A percentile compares a stretch with the other conserved stretches of the same genome.
Conservation (phyloP, 2,888 invertebrate genomes). For the Stenolophus ochropezus region DNA sequence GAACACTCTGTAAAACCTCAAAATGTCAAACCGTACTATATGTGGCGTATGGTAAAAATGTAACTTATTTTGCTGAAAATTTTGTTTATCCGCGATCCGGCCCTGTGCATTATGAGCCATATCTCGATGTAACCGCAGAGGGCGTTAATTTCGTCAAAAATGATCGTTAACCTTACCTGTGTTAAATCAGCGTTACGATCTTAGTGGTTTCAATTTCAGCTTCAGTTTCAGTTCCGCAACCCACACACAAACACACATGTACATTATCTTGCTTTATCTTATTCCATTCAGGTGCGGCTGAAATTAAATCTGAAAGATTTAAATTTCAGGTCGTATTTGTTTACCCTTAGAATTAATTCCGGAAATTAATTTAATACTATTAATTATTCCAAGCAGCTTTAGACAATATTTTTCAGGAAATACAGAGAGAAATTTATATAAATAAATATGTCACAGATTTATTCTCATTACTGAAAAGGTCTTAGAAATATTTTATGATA, state of each 20-base stretch:
- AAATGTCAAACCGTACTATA: too few relatives aligned
- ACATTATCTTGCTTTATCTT: constrained; percentile 12
- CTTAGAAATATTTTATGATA: too few relatives aligned
- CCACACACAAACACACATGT: neutral
- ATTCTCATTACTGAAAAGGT: too few relatives aligned
- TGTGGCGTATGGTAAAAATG: too few relatives aligned
- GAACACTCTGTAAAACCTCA: too few relatives aligned
- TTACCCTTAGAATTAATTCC: neutral
- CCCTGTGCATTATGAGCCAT: constrained; percentile 1
- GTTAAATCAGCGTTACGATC: constrained; percentile 40
- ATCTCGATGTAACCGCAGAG: constrained; percentile 23
- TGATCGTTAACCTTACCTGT: constrained; percentile 15
- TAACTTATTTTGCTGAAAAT: neutral
- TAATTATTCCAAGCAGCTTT: neutral
- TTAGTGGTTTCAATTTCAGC: constrained; percentile 16
- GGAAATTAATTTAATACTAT: neutral
- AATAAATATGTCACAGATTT: too few relatives aligned
- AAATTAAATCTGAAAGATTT: neutral
- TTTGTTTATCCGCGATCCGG: neutral
- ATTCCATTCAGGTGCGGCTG: constrained; percentile 7
- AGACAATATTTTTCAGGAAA: neutral
- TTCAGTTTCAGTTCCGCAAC: neutral
- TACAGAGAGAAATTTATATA: neutral
- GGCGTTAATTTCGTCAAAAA: constrained; percentile 26
- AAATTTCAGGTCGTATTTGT: neutral